Base-by-base conservation (phyloP, 2,113 vertebrate species). In the Odocoileus virginianus region DNA sequence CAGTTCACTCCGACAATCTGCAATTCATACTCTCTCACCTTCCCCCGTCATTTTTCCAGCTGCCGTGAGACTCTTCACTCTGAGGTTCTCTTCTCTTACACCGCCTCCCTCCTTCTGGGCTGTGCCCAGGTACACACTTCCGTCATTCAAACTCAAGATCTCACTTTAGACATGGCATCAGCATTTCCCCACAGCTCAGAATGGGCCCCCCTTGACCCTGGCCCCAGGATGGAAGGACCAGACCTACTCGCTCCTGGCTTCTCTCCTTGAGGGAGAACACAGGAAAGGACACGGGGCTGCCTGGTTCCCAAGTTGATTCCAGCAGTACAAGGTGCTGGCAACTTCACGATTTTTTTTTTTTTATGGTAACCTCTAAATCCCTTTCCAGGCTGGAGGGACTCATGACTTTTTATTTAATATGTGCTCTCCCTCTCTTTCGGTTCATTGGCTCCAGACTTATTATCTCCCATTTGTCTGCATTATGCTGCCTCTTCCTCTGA, bases 341-440 rank as follows among this genome's bases (percentile, higher is more conserved):
- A 43, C 91, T 96, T 1, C 0, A 85, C 4, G 95, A 71, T 27
- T 64, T 40, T 45, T 1, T 45, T 1, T 74, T 74, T 76, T 76
- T 84, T 92, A 78, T 94, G 97, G 92, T 96, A 95, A 98, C 83
- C 97, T 91, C 94, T 97, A 96, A 97, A 97, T 96, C 87, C 91
- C 96, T 98, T 98, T 97, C 86, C 91, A 71, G 88, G 84, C 96
- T 98, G 40, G 83, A 97, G 64, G 61, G 95, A 86, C 91, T 92
- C 95, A 89, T 97, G 98, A 93, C 91, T 98, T 91, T 97, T 94
- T 97, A 96, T 97, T 97, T 98, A 97, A 95, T 92, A 89, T 84
- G 78, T 94, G 16, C 76, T 98, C 85, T 97, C 28, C 92, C 71
- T 97, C 21, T 92, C 55, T 86, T 91, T 94, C 55, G 71, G 78